Evolutionary conservation across 2,888 invertebrate genomes (phyloP).

Genomic region (Drosophila tanythrix): DNA sequence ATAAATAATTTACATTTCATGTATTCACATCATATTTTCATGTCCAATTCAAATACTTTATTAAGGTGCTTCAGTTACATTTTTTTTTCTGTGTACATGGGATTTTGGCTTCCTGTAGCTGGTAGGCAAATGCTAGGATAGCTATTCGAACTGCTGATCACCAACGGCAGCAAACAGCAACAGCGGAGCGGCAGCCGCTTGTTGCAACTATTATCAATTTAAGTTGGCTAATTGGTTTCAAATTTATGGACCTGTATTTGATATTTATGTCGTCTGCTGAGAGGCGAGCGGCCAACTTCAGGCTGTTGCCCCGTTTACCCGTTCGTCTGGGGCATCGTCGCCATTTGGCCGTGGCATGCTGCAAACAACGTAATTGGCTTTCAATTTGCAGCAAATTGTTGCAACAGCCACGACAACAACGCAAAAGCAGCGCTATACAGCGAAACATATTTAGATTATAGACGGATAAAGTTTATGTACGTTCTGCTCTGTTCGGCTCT

Average conservation of each 20-base stretch:
- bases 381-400: constrained; percentile 84
- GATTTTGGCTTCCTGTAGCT: constrained; percentile 59
- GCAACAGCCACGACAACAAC: constrained; percentile 78
- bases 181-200: constrained; percentile 48
- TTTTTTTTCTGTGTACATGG: constrained; percentile 9
- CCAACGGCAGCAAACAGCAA: constrained; percentile 30
- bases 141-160: constrained; percentile 42
- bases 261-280: constrained; percentile 82
- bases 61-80: neutral
- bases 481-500: constrained; percentile 49
- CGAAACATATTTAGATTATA: constrained; percentile 79
- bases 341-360: constrained; percentile 70
- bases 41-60: neutral
- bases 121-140: constrained; percentile 72
- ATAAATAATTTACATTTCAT: neutral
- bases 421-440: constrained; percentile 35
- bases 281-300: constrained; percentile 27
- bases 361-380: constrained; percentile 83
- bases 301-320: constrained; percentile 26
- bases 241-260: constrained; percentile 84
- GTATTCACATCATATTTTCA: neutral
- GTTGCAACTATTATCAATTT: constrained; percentile 83
- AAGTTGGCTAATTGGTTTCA: constrained; percentile 84
- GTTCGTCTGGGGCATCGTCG: constrained; percentile 39
- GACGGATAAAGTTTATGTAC: constrained; percentile 80